Evolutionary conservation across 2,797 vertebrate genomes (phyloP).

Genomic region (Myotis vivesi): DNA sequence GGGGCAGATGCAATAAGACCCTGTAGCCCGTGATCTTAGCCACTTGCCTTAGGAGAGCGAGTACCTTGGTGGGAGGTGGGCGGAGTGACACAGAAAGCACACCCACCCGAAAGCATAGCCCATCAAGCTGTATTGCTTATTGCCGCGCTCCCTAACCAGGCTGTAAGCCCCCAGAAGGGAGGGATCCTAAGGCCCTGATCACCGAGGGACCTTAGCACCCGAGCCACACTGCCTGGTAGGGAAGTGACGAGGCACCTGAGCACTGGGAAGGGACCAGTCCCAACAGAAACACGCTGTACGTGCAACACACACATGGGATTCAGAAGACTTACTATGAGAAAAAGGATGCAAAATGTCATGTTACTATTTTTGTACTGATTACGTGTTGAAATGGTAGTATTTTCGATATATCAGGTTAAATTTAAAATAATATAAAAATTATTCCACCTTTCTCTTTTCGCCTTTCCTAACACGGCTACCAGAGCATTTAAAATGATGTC

Average conservation of each 20-base stretch:
- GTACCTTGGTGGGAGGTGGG: background rate
- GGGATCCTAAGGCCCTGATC: background rate
- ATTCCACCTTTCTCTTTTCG: background rate
- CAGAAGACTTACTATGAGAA: background rate
- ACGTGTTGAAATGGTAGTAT: background rate
- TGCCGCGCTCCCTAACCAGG: background rate
- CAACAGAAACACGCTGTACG: rapidly evolving
- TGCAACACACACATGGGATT: background rate
- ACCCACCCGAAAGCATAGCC: background rate
- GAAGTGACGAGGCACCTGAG: background rate
- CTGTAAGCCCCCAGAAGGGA: background rate
- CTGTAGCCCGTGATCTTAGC: background rate
- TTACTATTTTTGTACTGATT: background rate
- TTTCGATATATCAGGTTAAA: background rate
- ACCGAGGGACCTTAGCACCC: too few species aligned
- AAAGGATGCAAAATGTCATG: background rate
- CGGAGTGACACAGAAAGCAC: background rate
- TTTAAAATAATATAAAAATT: background rate
- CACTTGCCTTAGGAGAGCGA: background rate
- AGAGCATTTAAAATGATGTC: background rate
- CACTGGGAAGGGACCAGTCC: background rate
- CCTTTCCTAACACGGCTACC: background rate
- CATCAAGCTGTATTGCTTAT: background rate
- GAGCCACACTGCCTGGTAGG: rapidly evolving
- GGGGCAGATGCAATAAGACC: background rate